Conservation (phyloP, 2,888 invertebrate species). For the Plebejus melissa region DNA sequence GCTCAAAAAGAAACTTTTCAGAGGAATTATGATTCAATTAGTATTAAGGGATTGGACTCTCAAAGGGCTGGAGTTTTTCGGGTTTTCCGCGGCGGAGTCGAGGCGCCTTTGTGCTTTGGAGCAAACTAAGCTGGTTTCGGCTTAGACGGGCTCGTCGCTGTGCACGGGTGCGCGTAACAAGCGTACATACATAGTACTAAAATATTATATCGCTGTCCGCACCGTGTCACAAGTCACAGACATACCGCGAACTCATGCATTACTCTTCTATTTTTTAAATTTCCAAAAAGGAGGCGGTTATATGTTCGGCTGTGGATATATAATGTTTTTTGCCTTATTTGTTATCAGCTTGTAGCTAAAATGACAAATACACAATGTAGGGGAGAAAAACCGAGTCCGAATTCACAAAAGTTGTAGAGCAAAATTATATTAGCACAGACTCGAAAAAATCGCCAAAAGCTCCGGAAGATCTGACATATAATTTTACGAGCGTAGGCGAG, state of each 20-base stretch:
- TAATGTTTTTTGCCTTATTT: not conserved
- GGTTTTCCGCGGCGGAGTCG: slow-evolving; percentile 60
- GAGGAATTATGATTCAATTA: slow-evolving; percentile 78
- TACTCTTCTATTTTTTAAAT: not conserved
- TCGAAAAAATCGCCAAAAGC: not conserved
- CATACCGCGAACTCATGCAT: slow-evolving; percentile 2
- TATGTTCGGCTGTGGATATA: no score
- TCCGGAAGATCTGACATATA: slow-evolving; percentile 25
- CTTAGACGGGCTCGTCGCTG: slow-evolving; percentile 59
- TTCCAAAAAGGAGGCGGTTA: no score
- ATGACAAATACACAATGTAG: not conserved
- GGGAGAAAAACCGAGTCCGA: not conserved
- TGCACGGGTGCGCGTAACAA: slow-evolving; percentile 56
- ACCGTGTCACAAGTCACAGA: slow-evolving; percentile 29
- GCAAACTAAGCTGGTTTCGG: slow-evolving; percentile 69
- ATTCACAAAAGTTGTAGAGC: not conserved
- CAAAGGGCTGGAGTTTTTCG: slow-evolving; percentile 72
- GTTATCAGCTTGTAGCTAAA: not conserved
- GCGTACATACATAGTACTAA: slow-evolving; percentile 39
- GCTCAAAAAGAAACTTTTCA: slow-evolving; percentile 74
- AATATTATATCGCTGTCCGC: slow-evolving; percentile 38
- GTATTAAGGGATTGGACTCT: slow-evolving; percentile 75
- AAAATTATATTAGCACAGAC: slow-evolving; percentile 3
- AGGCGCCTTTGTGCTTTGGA: slow-evolving; percentile 69
- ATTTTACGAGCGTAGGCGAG: slow-evolving; percentile 29